Base-by-base conservation (phyloP, 2,113 vertebrate species). In the Psettodes erumei region DNA sequence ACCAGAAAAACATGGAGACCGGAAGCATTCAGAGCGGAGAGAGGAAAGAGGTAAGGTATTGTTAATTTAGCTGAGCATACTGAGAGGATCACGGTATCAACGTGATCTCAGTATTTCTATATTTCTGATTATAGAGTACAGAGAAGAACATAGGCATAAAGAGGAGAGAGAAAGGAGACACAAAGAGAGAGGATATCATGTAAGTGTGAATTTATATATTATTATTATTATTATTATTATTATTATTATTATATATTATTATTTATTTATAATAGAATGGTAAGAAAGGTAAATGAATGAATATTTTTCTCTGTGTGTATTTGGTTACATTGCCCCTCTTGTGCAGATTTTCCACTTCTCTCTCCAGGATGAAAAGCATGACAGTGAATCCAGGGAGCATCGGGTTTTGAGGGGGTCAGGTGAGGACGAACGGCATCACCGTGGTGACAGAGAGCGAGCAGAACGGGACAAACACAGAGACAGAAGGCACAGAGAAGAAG, bases 81-180 rank as follows among this genome's bases (percentile, higher is more conserved):
- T 45, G 3, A 50, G 15, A 58, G 16, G 25, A 30, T 42, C 1
- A n/a, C 0, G 15, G 8, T 47, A 42, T 66, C 3, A 15, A 3
- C 9, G 47, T 27, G 10, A 0, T 13, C 12, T 9, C 4, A 61
- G n/a, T 30, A 3, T 35, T 16, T n/a, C 2, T 47, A 1, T 71
- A 71, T 37, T 40, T 71, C 54, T 84, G 10, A 37, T 84, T 85
- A 81, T 62, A 94, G 90, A 82, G 15, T 53, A 86, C 81, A 90
- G 40, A 79, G 87, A 89, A 28, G 86, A 91, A 30, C 77, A 73
- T 4, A 75, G 61, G 75, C 72, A 81, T 10, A 90, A 77, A 83
- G 93, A 91, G 47, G 92, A 92, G 23, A 74, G 64, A 75, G 93
- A 93, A 25, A 80, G 40, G 23, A 91, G 75, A 77, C 86, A 77